Percentiles rank a stretch among this genome's conserved stretches.
Evolutionary conservation across 2,113 vertebrate species (phyloP).

Genomic region (Tyrannus savana): DNA sequence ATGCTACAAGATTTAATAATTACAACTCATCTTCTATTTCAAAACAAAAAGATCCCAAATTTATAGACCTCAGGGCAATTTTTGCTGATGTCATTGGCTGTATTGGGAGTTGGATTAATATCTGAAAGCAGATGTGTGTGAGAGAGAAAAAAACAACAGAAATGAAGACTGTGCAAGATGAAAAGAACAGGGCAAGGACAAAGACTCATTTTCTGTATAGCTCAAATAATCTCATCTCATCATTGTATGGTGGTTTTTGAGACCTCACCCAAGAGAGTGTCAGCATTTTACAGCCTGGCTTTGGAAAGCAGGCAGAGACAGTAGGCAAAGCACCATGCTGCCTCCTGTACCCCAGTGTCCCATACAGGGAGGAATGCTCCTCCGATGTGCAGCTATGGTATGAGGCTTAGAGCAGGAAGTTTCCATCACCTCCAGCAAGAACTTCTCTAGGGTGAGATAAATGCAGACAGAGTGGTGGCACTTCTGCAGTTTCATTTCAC

Average conservation of each 20-base stretch:
- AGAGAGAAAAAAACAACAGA: background rate
- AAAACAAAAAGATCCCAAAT: background rate
- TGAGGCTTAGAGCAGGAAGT: background rate
- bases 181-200: background rate
- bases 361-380: background rate
- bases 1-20: background rate
- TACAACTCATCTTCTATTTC: background rate
- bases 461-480: background rate
- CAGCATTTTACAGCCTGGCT: background rate
- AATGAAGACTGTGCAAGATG: background rate
- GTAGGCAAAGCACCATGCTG: background rate
- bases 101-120: background rate
- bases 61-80: background rate
- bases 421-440: background rate
- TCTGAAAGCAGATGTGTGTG: background rate
- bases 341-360: background rate
- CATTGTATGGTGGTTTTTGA: background rate
- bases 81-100: background rate
- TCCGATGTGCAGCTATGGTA: background rate
- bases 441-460: background rate
- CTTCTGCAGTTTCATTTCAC: background rate
- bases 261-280: background rate
- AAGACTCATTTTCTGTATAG: fast-evolving
- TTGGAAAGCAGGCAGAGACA: background rate
- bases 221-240: background rate